Evolutionary conservation across 2,113 vertebrate genomes (phyloP), one percentile per base, ranked within the genome.

Genomic region (Chaenogobius annularis): DNA sequence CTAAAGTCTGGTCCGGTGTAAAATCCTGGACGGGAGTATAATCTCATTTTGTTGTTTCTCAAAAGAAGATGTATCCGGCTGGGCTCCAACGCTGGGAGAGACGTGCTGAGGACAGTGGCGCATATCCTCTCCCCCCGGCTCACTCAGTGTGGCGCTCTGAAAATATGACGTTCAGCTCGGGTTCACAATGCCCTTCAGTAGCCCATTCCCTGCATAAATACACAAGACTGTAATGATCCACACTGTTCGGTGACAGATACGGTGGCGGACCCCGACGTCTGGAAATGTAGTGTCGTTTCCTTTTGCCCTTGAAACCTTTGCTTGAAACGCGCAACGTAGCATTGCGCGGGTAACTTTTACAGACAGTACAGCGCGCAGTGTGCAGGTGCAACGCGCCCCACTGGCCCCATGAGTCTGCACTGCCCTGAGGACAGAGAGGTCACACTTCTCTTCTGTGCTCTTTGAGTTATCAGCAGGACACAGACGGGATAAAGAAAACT

Each of bases 291-390:
- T 2, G 31, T 46, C 70, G 56, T 84, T 85, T 83, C 81, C 85
- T 89, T 90, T 90, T 93, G 92, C 91, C 92, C 92, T 93, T 93
- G 90, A 90, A 54, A 54, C 86, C 81, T 90, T 89, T 92, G 92
- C 91, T 93, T 93, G 90, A 90, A 83, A 85, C 88, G 80, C 87
- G 81, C 86, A 78, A 80, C 87, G 90, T 85, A 85, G 89, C 86
- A 86, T 85, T 87, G 86, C 91, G 83, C 83, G 80, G 87, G 83
- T 89, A 93, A 93, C 91, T 93, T 92, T 26, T 80, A 81, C 78
- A 73, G 74, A 80, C 83, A 73, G 87, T 83, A 88, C 84, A 82
- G 78, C 84, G 83, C 85, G 73, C 66, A 81, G 81, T 22, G 68
- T 74, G 81, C 91, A 91, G 90, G 87, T 90, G 90, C 75, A 76